A percentile compares a stretch with the other conserved stretches of the same genome.
Conservation (phyloP, 2,888 invertebrate genomes). For the Embidobia sp. region DNA sequence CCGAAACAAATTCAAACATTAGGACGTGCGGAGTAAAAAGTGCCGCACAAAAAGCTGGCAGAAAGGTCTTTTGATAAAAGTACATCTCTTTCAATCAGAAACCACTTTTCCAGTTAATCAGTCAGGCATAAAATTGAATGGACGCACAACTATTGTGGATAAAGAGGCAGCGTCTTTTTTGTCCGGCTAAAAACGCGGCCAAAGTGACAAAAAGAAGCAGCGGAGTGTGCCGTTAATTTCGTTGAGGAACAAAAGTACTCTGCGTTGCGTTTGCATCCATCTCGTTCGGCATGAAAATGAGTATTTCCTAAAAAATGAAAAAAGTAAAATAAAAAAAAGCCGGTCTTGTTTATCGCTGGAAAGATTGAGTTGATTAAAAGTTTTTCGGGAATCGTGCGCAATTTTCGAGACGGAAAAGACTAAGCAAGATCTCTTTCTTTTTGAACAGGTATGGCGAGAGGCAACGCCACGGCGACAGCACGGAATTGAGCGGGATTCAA, state of each 20-base stretch:
- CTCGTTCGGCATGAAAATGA: constrained; percentile 7
- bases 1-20: constrained; percentile 17
- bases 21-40: neutral
- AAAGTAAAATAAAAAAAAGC: too few relatives aligned
- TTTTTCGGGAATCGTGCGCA: too few relatives aligned
- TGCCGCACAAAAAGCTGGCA: constrained; percentile 13
- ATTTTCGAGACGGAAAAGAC: constrained; percentile 10
- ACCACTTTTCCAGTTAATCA: constrained; percentile 49
- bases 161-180: constrained; percentile 31
- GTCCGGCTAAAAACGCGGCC: constrained; percentile 24
- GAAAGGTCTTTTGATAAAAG: constrained; percentile 43
- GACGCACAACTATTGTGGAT: constrained; percentile 36
- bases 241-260: constrained; percentile 14
- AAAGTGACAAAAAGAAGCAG: constrained; percentile 20
- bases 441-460: constrained; percentile 91
- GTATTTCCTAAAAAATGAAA: too few relatives aligned
- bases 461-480: constrained; percentile 88
- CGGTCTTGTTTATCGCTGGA: too few relatives aligned
- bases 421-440: constrained; percentile 4
- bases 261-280: neutral
- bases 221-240: constrained; percentile 26
- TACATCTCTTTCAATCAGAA: constrained; percentile 56
- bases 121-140: constrained; percentile 49
- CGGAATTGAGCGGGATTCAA: constrained; percentile 89
- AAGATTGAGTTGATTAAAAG: too few relatives aligned